Evolutionary conservation across 2,888 invertebrate genomes (phyloP).

Genomic region (Sericinus montela): DNA sequence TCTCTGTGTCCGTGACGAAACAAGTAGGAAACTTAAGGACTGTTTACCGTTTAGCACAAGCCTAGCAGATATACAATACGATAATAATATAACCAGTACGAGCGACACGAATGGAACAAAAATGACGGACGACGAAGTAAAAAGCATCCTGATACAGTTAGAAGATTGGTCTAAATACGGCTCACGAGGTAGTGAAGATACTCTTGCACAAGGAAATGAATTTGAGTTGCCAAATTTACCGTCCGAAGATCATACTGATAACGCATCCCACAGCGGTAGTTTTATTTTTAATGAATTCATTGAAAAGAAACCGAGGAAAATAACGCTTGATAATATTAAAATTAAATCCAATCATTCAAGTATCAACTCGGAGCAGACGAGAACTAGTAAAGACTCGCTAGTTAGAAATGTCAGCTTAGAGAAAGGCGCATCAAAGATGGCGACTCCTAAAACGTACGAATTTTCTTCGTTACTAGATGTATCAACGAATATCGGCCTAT

Average conservation of each 20-base stretch:
- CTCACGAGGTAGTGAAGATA: slow-evolving; percentile 68
- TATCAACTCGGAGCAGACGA: slow-evolving; percentile 37
- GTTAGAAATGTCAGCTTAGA: slow-evolving; percentile 43
- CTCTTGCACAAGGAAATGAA: slow-evolving; percentile 67
- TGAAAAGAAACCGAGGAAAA: slow-evolving; percentile 67
- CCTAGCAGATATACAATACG: slow-evolving; percentile 62
- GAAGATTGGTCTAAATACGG: slow-evolving; percentile 74
- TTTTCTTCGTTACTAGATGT: slow-evolving; percentile 29
- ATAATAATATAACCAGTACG: slow-evolving; percentile 54
- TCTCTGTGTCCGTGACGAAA: slow-evolving; percentile 48
- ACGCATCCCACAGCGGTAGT: slow-evolving; percentile 34
- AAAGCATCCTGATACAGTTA: slow-evolving; percentile 66
- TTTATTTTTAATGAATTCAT: slow-evolving; percentile 74
- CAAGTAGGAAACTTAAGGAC: slow-evolving; percentile 37
- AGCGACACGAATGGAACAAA: slow-evolving; percentile 49
- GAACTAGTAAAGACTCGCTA: slow-evolving; percentile 40
- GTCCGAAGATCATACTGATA: slow-evolving; percentile 56
- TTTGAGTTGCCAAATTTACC: slow-evolving; percentile 68
- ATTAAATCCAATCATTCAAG: slow-evolving; percentile 54
- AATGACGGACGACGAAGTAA: slow-evolving; percentile 66
- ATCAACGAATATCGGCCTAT: slow-evolving; percentile 2
- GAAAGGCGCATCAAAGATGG: slow-evolving; percentile 28
- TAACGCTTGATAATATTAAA: slow-evolving; percentile 65
- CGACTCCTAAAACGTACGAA: slow-evolving; percentile 32
- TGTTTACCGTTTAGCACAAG: slow-evolving; percentile 58